Conservation (phyloP, 2,113 vertebrate genomes). For the Protobothrops flavoviridis region DNA sequence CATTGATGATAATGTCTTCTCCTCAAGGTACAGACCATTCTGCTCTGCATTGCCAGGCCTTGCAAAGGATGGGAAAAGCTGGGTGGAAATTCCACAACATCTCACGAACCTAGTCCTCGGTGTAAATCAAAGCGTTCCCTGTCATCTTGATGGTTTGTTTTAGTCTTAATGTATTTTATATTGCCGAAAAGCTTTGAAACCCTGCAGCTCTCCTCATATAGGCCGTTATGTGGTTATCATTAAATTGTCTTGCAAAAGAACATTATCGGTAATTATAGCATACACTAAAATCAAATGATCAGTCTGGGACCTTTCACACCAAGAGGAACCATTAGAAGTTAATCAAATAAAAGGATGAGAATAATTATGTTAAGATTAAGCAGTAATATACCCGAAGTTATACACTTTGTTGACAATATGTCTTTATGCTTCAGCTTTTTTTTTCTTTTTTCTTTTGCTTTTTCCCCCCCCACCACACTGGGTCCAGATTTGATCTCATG, state of each 20-base stretch:
- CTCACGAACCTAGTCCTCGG: slow-evolving; percentile 71
- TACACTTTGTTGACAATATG: slow-evolving; percentile 80
- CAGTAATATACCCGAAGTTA: slow-evolving; percentile 85
- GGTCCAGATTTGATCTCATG: slow-evolving; percentile 65
- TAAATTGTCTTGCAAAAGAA: slow-evolving; percentile 89
- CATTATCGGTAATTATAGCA: slow-evolving; percentile 99
- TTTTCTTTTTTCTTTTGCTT: not conserved
- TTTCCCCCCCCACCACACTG: slow-evolving; percentile 27
- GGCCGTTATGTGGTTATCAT: slow-evolving; percentile 87
- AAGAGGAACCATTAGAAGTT: slow-evolving; percentile 99
- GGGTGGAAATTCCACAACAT: slow-evolving; percentile 45
- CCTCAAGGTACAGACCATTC: slow-evolving; percentile 74
- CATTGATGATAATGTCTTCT: slow-evolving; percentile 62
- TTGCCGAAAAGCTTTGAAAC: slow-evolving; percentile 82
- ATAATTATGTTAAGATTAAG: slow-evolving; percentile 94
- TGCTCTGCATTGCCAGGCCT: slow-evolving; percentile 70
- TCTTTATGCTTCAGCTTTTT: slow-evolving; percentile 74
- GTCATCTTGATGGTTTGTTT: slow-evolving; percentile 85
- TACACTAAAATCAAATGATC: slow-evolving; percentile 98
- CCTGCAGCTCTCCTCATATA: slow-evolving; percentile 84
- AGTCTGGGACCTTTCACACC: slow-evolving; percentile 92
- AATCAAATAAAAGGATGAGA: slow-evolving; percentile 99
- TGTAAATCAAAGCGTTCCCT: slow-evolving; percentile 85
- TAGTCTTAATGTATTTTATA: slow-evolving; percentile 88
- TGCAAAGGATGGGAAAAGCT: slow-evolving; percentile 33